A percentile compares a stretch with the other conserved stretches of the same genome.
Evolutionary conservation across 1,140 invertebrate genomes (phyloP).

Genomic region (Euwallacea fornicatus): DNA sequence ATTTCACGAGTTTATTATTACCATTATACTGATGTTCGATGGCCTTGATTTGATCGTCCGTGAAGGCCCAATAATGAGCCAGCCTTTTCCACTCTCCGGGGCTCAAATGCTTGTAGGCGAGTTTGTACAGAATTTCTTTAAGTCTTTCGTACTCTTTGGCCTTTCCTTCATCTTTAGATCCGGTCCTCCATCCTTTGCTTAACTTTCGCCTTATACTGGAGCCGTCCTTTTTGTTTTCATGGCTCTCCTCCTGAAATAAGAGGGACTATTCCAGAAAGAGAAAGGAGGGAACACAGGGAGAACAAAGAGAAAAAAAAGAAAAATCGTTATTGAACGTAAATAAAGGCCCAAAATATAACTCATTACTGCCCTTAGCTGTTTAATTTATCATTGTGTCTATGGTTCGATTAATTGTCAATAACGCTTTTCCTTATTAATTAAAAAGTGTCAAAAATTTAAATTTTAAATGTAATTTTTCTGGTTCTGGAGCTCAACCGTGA

Average conservation of each 20-base stretch:
- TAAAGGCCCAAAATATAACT: no score
- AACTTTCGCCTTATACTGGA: conserved; percentile 46
- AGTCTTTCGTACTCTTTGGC: conserved; percentile 51
- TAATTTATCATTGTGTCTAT: no score
- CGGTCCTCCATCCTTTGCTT: conserved; percentile 51
- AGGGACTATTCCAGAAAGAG: no score
- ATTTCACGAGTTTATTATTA: conserved; percentile 44
- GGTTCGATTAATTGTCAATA: no score
- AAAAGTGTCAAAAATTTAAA: background rate
- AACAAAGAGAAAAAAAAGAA: no score
- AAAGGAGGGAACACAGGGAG: no score
- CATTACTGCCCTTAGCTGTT: no score
- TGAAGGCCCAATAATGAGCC: conserved; percentile 72
- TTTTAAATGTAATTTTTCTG: no score
- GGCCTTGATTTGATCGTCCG: conserved; percentile 70
- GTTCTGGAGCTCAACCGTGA: background rate
- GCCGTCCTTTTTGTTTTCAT: conserved; percentile 39
- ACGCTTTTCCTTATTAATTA: background rate
- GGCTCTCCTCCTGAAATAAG: background rate
- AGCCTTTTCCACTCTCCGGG: conserved; percentile 72
- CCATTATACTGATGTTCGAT: conserved; percentile 78
- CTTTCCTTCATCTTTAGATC: conserved; percentile 52
- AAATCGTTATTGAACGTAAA: no score
- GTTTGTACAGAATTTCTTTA: conserved; percentile 63
- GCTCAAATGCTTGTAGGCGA: conserved; percentile 70